A percentile compares a stretch with the other conserved stretches of the same genome.
phyloP scores from a whole-genome alignment of 2,797 vertebrate genomes.

The Bradypodion pumilum region DNA sequence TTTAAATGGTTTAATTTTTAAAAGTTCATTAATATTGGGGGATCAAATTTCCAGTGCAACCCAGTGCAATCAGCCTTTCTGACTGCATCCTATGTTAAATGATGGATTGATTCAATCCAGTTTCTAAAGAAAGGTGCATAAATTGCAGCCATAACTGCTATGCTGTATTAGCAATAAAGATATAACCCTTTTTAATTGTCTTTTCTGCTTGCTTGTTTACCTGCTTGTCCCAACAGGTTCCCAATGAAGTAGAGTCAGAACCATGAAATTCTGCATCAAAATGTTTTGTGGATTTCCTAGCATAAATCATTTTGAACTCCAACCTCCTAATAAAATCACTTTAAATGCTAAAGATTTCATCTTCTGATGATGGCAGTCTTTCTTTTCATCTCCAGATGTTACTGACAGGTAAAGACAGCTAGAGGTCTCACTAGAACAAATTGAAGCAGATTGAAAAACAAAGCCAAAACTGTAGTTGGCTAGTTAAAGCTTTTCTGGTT shows the following conservation, averaged over 20 bases:
- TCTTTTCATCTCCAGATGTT: constrained; percentile 43
- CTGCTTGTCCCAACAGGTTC: too few relatives aligned
- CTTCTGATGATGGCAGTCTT: constrained; percentile 23
- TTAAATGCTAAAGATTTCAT: constrained; percentile 15
- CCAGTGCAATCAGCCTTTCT: too few relatives aligned
- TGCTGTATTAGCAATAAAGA: neutral
- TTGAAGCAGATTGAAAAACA: constrained; percentile 8
- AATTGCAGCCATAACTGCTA: neutral
- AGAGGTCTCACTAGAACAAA: constrained; percentile 75
- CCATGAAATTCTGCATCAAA: too few relatives aligned
- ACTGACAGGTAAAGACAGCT: constrained; percentile 67
- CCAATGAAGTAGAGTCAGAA: too few relatives aligned
- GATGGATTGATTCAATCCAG: neutral
- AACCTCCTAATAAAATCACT: constrained; percentile 26
- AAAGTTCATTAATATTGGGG: too few relatives aligned
- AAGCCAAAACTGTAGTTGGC: neutral
- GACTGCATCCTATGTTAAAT: neutral
- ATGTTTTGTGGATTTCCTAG: too few relatives aligned
- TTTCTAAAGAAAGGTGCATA: neutral
- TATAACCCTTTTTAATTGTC: too few relatives aligned
- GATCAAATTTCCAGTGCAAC: too few relatives aligned
- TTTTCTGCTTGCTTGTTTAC: neutral
- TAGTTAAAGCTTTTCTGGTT: neutral
- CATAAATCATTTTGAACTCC: neutral
- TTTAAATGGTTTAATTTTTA: too few relatives aligned